Percentiles rank a stretch among this genome's conserved stretches.
phyloP scores from a whole-genome alignment of 2,797 vertebrate species.

The Pseudotriccus pelzelni region DNA sequence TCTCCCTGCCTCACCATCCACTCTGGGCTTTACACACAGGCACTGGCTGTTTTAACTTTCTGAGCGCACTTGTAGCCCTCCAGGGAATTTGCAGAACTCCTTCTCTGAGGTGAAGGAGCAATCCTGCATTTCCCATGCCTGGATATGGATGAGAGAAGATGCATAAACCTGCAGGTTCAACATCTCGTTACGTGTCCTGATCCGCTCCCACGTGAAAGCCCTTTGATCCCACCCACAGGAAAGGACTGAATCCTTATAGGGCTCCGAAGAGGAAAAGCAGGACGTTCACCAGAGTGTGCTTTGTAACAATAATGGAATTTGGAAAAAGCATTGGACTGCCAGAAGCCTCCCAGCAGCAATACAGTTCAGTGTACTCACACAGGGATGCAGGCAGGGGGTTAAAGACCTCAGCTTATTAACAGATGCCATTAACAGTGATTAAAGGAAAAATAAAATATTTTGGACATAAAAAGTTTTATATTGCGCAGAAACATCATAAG shows the following conservation, averaged over 20 bases:
- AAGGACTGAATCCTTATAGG: constrained; percentile 31
- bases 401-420: neutral
- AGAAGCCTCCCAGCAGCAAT: neutral
- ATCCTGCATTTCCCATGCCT: neutral
- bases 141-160: neutral
- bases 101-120: neutral
- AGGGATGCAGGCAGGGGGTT: neutral
- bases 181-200: neutral
- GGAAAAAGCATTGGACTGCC: constrained; percentile 26
- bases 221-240: constrained; percentile 20
- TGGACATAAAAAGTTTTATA: neutral
- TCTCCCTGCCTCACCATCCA: neutral
- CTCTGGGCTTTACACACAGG: neutral
- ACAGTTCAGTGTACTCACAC: neutral
- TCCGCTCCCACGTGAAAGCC: accelerated
- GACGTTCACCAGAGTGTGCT: constrained; percentile 30
- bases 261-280: constrained; percentile 26
- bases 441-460: neutral
- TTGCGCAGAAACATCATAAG: neutral
- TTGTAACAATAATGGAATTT: constrained; percentile 54
- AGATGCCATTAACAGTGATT: neutral
- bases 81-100: neutral
- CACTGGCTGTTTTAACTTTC: neutral
- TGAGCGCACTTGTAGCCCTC: neutral
- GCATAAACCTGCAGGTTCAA: neutral